phyloP scores from a whole-genome alignment of 2,113 vertebrate genomes.

The Phycodurus eques region DNA sequence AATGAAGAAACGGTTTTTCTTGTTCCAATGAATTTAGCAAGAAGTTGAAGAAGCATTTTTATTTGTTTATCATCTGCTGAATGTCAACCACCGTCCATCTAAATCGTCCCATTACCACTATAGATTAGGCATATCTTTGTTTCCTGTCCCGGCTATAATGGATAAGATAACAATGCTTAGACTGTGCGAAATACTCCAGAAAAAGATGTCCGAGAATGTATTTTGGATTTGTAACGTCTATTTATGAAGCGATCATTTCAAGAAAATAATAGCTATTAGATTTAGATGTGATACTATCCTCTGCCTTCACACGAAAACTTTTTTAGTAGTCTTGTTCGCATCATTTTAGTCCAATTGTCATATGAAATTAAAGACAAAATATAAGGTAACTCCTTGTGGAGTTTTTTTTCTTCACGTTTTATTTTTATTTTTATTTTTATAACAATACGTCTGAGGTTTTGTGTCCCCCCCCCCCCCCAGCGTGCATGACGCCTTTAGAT shows the following conservation, averaged over 20 bases:
- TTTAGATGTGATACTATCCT: not conserved
- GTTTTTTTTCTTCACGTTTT: no score
- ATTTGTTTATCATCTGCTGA: not conserved
- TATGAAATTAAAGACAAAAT: not conserved
- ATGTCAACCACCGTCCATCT: not conserved
- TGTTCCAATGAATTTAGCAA: not conserved
- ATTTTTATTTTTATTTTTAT: no score
- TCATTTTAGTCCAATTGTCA: not conserved
- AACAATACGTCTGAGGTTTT: no score
- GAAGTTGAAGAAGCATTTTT: not conserved
- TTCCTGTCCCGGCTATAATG: constrained; percentile 48
- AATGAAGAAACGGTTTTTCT: not conserved
- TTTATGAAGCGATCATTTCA: not conserved
- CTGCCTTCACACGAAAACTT: not conserved
- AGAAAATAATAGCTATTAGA: not conserved
- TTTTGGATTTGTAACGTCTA: not conserved
- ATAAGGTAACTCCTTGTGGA: no score
- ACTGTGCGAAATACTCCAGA: constrained; percentile 40
- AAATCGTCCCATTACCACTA: constrained; percentile 45
- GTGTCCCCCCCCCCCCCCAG: no score
- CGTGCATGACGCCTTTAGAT: no score
- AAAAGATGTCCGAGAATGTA: not conserved
- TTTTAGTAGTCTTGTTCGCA: no score
- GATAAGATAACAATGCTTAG: constrained; percentile 47
- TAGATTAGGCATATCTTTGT: constrained; percentile 51